Base-by-base conservation (phyloP, 1,140 invertebrate species). In the Cydia strobilella region DNA sequence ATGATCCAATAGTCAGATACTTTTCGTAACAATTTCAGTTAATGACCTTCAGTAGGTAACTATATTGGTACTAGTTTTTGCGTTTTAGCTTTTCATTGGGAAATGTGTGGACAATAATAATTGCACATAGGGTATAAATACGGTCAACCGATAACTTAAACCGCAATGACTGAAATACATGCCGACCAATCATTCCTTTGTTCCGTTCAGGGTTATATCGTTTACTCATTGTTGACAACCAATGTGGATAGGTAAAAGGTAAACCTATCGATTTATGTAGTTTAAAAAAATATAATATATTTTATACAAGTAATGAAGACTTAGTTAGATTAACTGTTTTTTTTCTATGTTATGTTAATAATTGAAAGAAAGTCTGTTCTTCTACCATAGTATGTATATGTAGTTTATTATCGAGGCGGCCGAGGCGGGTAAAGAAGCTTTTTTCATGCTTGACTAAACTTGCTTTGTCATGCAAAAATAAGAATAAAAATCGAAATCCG, bases 101-200 rank as follows among this genome's bases (percentile, higher is more conserved):
- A 59, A 59, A 59, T 23, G 23, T 3, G 6, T 20, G 15, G 51
- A 54, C 51, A 59, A 59, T 23, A 59, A 59, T 59, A 23, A 59
- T 59, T 59, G 20, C 20, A 59, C 54, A 59, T 59, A 23, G 54
- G n/a, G 54, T 59, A 59, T 59, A 54, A 42, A 15, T 59, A 59
- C 51, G 10, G 51, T 18, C n/a, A 18, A 23, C 20, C 18, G 54
- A 59, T 59, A 59, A 59, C 18, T 18, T 18, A 59, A 59, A 59
- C 54, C 54, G 20, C 54, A 59, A 59, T 59, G 54, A 59, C 54
- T 59, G 20, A 59, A 59, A 59, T 59, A 23, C 3, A 23, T n/a
- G 20, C 10, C 54, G 54, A 7, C 13, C n/a, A 51, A 51, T 51
- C 48, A 51, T 54, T 54, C 20, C 54, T 59, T 59, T 59, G 54